A percentile compares a stretch with the other conserved stretches of the same genome.
Evolutionary conservation across 2,888 invertebrate species (phyloP).

Genomic region (Drosophila eohydei): DNA sequence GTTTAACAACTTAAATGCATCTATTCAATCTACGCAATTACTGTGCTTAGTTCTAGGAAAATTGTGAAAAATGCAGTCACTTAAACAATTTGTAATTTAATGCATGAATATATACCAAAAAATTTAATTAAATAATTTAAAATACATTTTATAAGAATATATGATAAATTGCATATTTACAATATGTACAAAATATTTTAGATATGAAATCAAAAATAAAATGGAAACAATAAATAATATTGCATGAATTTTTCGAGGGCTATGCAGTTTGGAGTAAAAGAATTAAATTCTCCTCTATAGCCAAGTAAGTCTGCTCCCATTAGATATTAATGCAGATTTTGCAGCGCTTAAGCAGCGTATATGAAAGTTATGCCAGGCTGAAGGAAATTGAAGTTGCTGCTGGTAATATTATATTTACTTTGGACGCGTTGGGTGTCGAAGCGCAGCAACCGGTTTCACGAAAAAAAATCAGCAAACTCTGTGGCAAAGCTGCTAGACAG

Average conservation of each 20-base stretch:
- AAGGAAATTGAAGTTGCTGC: constrained; percentile 52
- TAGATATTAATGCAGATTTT: neutral
- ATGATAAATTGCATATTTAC: neutral
- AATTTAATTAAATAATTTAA: neutral
- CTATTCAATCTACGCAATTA: constrained; percentile 2
- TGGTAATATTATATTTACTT: constrained; percentile 63
- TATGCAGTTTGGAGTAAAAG: neutral
- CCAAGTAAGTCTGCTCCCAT: neutral
- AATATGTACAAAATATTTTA: no score
- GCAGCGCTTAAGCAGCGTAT: neutral
- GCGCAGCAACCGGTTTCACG: neutral
- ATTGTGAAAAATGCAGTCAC: neutral
- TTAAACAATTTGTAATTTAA: constrained; percentile 1
- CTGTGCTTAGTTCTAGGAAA: neutral
- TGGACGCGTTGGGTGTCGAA: constrained; percentile 32
- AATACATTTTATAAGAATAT: neutral
- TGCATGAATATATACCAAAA: neutral
- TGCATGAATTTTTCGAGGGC: neutral
- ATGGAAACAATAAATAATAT: no score
- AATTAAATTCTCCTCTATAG: neutral
- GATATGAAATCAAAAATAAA: no score
- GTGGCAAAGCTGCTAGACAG: constrained; percentile 50
- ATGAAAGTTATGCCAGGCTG: constrained; percentile 19
- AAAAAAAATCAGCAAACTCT: constrained; percentile 36
- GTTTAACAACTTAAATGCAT: neutral